Evolutionary conservation across 2,888 invertebrate genomes (phyloP).

Genomic region (Hemithea aestivaria): DNA sequence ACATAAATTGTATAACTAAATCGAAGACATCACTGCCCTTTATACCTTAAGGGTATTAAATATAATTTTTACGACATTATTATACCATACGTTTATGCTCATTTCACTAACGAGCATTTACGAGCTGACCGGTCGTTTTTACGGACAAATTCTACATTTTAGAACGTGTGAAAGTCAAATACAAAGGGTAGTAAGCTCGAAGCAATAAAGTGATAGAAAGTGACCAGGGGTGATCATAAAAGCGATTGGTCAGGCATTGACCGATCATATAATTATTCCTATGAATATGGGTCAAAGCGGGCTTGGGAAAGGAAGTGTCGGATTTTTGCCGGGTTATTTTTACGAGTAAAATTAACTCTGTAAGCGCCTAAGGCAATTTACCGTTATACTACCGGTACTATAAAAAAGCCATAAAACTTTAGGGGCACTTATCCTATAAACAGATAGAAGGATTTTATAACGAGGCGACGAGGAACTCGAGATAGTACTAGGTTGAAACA

Average conservation of each 20-base stretch:
- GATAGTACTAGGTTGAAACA: too few species aligned
- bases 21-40: conserved; percentile 11
- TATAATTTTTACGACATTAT: conserved; percentile 70
- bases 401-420: too few species aligned
- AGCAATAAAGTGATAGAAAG: conserved; percentile 49
- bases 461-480: too few species aligned
- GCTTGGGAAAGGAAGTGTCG: conserved; percentile 70
- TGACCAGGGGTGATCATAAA: conserved; percentile 53
- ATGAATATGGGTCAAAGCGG: conserved; percentile 66
- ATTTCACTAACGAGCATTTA: conserved; percentile 58
- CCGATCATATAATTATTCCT: conserved; percentile 53
- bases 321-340: conserved; percentile 18
- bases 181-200: conserved; percentile 42
- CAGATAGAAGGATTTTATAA: too few species aligned
- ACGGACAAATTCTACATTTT: conserved; percentile 62
- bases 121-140: conserved; percentile 58
- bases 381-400: conserved; percentile 14
- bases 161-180: conserved; percentile 74
- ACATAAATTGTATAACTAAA: conserved; percentile 22
- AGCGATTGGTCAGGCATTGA: conserved; percentile 72
- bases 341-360: conserved; percentile 22
- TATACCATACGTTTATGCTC: conserved; percentile 53
- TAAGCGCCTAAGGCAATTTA: conserved; percentile 5
- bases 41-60: conserved; percentile 41
- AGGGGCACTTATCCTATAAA: too few species aligned